Base-by-base conservation (phyloP, 2,113 vertebrate genomes). In the Furnarius figulus region DNA sequence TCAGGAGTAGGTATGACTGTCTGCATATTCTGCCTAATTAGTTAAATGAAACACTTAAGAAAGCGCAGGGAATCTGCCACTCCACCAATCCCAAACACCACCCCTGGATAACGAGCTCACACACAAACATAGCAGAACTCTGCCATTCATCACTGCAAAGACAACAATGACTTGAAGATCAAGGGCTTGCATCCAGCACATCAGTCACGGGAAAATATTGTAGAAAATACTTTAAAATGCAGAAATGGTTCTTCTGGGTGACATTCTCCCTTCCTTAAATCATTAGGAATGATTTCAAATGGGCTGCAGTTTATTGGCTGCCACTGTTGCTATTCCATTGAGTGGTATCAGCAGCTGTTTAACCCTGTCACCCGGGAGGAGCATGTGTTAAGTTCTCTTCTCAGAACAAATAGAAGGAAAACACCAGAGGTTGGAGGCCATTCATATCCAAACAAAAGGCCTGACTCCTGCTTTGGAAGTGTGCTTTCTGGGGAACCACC, bases 241-340 rank as follows among this genome's bases (percentile, higher is more conserved):
- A 91, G 87, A 93, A 86, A 96, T 42, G 40, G 58, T 56, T 87
- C 91, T 95, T 96, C 33, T 67, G 85, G 72, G 95, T 90, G 86
- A 87, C 68, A 85, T 87, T 87, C 24, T 61, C 66, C 76, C 87
- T 80, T 67, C 79, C 82, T 93, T 61, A 90, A 85, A 78, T 85
- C 70, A 80, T 90, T 80, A 87, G 46, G 59, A 94, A 90, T 47
- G 73, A 79, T 80, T 74, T 90, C 39, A 72, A 94, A 71, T 15
- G 35, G 75, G 35, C 31, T 87, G 40, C 27, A 14, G 31, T 90
- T 94, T 63, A 85, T 85, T 82, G 83, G 85, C 61, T 81, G 81
- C 68, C 62, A 63, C 25, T 86, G 9, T 2, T n/a, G 70, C 44
- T 80, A 13, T 31, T 73, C 67, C 89, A 87, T 2, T 0, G 5